These are phyloP conservation scores for Melinopterus prodromus DNA, from an alignment of 2,888 invertebrate genomes.

Conservation along the genomic window DNA sequence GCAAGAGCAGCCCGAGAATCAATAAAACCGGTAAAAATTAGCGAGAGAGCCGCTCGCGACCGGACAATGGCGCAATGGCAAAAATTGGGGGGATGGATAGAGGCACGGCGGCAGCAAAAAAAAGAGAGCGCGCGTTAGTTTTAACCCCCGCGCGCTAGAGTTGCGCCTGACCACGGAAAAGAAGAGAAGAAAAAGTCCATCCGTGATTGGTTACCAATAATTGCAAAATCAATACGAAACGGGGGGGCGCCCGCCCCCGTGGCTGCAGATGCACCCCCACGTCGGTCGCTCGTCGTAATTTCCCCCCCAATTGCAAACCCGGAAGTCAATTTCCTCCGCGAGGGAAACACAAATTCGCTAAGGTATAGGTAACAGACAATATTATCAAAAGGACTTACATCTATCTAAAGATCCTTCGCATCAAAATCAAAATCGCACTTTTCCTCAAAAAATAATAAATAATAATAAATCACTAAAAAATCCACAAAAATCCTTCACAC, in stretches of 20 bases:
- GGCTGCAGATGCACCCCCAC: neutral
- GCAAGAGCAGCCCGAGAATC: constrained; percentile 50
- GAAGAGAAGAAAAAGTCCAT: constrained; percentile 59
- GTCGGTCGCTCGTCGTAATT: neutral
- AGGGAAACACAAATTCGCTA: neutral
- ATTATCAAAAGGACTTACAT: neutral
- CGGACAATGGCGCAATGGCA: constrained; percentile 62
- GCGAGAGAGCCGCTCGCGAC: constrained; percentile 50
- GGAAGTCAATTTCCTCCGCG: neutral
- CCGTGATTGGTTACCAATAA: constrained; percentile 63
- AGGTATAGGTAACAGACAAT: neutral
- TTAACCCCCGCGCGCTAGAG: constrained; percentile 51
- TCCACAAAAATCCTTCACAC: neutral
- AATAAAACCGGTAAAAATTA: constrained; percentile 61
- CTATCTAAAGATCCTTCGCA: constrained; percentile 9
- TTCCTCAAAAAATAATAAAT: neutral
- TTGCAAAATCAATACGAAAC: constrained; percentile 61
- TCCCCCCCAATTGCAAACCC: neutral
- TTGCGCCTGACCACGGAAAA: constrained; percentile 48
- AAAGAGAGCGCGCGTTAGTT: constrained; percentile 54
- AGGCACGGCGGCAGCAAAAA: constrained; percentile 55
- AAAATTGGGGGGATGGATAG: constrained; percentile 56
- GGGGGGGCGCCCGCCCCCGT: neutral
- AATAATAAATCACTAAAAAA: neutral
- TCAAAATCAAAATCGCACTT: neutral